These are phyloP conservation scores for Drosophila neoperkinsi DNA, from an alignment of 2,888 invertebrate genomes.

Conservation along the genomic window DNA sequence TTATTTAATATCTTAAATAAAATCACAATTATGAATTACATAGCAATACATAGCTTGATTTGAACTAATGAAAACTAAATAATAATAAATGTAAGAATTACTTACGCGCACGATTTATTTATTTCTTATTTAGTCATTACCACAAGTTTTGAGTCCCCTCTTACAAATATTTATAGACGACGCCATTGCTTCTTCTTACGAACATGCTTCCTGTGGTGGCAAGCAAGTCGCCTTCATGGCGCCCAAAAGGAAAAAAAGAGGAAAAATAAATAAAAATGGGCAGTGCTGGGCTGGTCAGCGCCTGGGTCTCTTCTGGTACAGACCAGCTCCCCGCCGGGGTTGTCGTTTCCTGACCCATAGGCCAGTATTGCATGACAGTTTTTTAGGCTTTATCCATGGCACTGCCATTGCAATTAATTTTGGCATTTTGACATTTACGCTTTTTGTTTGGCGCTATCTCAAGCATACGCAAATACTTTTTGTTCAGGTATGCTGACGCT, in stretches of 20 bases:
- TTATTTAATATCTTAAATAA: not conserved
- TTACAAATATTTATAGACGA: not conserved
- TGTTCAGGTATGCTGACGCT: slow-evolving; percentile 71
- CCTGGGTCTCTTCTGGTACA: slow-evolving; percentile 39
- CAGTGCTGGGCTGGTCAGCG: slow-evolving; percentile 50
- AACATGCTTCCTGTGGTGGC: slow-evolving; percentile 33
- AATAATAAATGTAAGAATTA: not conserved
- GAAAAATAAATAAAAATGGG: slow-evolving; percentile 59
- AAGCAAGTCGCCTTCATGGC: slow-evolving; percentile 49
- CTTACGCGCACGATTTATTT: not conserved
- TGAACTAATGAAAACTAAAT: not conserved
- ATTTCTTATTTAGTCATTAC: not conserved
- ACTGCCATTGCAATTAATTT: slow-evolving; percentile 81
- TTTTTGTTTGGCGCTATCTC: slow-evolving; percentile 70
- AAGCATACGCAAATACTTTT: slow-evolving; percentile 75
- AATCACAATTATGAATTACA: not conserved
- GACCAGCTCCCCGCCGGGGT: slow-evolving; percentile 5
- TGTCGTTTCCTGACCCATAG: slow-evolving; percentile 61
- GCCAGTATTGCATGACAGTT: slow-evolving; percentile 50
- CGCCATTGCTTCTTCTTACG: slow-evolving; percentile 26
- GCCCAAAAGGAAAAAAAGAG: slow-evolving; percentile 25
- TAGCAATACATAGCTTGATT: not conserved
- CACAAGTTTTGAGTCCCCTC: not conserved
- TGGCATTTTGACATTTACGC: slow-evolving; percentile 81
- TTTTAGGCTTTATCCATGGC: slow-evolving; percentile 63